A percentile compares a stretch with the other conserved stretches of the same genome.
Evolutionary conservation across 2,888 invertebrate species (phyloP).

Genomic region (Eledona agricola): DNA sequence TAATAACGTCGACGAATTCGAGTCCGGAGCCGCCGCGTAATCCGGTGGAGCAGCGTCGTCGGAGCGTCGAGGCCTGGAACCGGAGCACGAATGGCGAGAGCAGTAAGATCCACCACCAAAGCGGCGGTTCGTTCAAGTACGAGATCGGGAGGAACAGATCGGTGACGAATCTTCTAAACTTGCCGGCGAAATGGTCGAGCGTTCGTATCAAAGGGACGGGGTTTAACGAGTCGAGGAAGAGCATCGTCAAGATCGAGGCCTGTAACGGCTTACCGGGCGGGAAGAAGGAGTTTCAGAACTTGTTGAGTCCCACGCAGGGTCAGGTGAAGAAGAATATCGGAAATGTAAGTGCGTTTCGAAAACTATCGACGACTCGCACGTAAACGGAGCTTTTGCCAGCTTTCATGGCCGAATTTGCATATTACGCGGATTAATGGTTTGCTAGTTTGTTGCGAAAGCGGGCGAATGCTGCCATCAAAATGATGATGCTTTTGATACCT

Average conservation of each 20-base stretch:
- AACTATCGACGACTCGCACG: no score
- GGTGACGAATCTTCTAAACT: slow-evolving; percentile 53
- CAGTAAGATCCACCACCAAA: slow-evolving; percentile 27
- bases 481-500: no score
- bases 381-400: no score
- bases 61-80: slow-evolving; percentile 9
- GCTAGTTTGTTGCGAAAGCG: no score
- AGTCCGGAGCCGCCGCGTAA: slow-evolving; percentile 36
- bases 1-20: slow-evolving; percentile 52
- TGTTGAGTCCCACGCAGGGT: slow-evolving; percentile 54
- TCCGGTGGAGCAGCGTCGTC: slow-evolving; percentile 39
- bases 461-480: no score
- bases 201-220: slow-evolving; percentile 72
- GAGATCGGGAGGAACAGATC: slow-evolving; percentile 59
- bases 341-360: slow-evolving; percentile 60
- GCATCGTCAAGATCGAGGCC: slow-evolving; percentile 71
- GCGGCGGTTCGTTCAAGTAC: slow-evolving; percentile 58
- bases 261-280: slow-evolving; percentile 66
- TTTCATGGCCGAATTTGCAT: no score
- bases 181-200: slow-evolving; percentile 70
- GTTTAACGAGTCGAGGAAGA: slow-evolving; percentile 70
- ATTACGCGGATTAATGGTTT: no score
- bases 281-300: slow-evolving; percentile 52
- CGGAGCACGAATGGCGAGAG: slow-evolving; percentile 36
- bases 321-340: slow-evolving; percentile 58